phyloP scores from a whole-genome alignment of 2,888 invertebrate genomes.

The Liposcelis brunnea region DNA sequence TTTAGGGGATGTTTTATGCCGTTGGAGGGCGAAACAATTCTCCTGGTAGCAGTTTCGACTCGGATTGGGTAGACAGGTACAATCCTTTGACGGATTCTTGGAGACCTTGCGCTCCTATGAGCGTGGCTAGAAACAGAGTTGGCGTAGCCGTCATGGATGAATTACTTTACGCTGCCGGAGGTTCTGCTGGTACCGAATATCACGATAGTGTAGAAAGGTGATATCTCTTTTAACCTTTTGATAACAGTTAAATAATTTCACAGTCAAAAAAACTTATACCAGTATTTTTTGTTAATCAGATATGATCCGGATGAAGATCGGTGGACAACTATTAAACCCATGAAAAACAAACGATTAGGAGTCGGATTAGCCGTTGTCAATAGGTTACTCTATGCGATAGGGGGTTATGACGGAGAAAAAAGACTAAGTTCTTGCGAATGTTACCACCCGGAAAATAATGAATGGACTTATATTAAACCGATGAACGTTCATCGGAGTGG shows the following conservation, averaged over 20 bases:
- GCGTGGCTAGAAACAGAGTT: slow-evolving; percentile 70
- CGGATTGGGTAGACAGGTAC: slow-evolving; percentile 76
- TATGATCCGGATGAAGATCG: slow-evolving; percentile 73
- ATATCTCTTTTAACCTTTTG: slow-evolving; percentile 19
- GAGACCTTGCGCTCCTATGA: slow-evolving; percentile 76
- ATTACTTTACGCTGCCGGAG: slow-evolving; percentile 78
- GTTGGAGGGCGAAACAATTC: slow-evolving; percentile 86
- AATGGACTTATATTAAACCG: slow-evolving; percentile 65
- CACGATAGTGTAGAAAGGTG: slow-evolving; percentile 82
- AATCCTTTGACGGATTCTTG: slow-evolving; percentile 74
- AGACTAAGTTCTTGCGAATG: slow-evolving; percentile 69
- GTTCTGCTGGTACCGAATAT: slow-evolving; percentile 69
- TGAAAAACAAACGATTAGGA: slow-evolving; percentile 60
- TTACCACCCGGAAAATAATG: slow-evolving; percentile 84
- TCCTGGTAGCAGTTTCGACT: slow-evolving; percentile 67
- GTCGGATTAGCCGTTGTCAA: slow-evolving; percentile 41
- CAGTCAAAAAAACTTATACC: background rate
- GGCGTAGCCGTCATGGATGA: slow-evolving; percentile 93
- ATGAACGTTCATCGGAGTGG: slow-evolving; percentile 70
- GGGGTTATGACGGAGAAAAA: slow-evolving; percentile 48
- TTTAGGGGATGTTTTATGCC: slow-evolving; percentile 68
- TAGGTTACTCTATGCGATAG: slow-evolving; percentile 54
- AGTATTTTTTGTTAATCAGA: slow-evolving; percentile 27
- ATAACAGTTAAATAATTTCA: slow-evolving; percentile 1
- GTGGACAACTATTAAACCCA: slow-evolving; percentile 59